phyloP scores from a whole-genome alignment of 2,888 invertebrate genomes.

The Autographa gamma region DNA sequence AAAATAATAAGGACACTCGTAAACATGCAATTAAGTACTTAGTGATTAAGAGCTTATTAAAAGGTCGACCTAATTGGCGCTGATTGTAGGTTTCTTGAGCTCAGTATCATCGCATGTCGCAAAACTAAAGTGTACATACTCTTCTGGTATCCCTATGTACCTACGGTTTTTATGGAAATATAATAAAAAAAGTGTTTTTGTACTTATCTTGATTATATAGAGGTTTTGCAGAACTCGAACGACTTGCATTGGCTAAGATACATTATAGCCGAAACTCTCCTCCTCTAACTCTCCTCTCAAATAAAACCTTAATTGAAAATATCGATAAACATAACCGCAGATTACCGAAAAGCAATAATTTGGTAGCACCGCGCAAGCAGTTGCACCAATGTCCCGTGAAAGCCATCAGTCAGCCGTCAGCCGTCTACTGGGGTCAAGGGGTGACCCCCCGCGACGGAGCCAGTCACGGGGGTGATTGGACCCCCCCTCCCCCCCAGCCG shows the following conservation, averaged over 20 bases:
- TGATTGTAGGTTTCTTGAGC: background rate
- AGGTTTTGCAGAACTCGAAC: too few relatives aligned
- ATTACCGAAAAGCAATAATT: background rate
- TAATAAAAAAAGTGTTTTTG: too few relatives aligned
- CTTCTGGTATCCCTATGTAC: too few relatives aligned
- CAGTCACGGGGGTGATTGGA: slow-evolving; percentile 3
- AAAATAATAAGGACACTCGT: slow-evolving; percentile 1
- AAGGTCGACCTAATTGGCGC: background rate
- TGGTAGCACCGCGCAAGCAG: slow-evolving; percentile 34
- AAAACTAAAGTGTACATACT: background rate
- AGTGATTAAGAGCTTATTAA: background rate
- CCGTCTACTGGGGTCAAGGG: slow-evolving; percentile 78
- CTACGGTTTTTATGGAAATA: too few relatives aligned
- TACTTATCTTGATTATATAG: too few relatives aligned
- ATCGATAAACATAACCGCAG: background rate
- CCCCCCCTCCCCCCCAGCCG: slow-evolving; percentile 43
- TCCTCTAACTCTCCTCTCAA: background rate
- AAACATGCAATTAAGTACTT: background rate
- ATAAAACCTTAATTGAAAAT: background rate
- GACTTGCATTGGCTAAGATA: too few relatives aligned
- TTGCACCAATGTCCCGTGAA: slow-evolving; percentile 61
- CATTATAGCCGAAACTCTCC: too few relatives aligned
- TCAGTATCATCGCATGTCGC: background rate
- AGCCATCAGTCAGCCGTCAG: slow-evolving; percentile 81
- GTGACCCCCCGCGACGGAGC: slow-evolving; percentile 45